These are phyloP conservation scores for Cyprinodon diabolis DNA, from an alignment of 2,797 vertebrate species.

Conservation along the genomic window DNA sequence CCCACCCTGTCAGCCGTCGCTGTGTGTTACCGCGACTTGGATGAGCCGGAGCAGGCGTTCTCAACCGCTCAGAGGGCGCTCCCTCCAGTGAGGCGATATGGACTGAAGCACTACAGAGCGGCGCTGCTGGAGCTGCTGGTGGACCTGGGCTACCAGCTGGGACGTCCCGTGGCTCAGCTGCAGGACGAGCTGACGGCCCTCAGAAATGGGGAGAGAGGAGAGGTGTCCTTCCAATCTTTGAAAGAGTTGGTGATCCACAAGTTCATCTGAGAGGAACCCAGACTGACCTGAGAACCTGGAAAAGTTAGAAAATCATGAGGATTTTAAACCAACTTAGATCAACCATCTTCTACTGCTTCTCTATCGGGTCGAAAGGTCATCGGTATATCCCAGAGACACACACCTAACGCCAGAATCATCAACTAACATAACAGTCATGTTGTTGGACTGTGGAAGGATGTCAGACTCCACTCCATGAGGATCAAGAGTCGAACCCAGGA, in stretches of 20 bases:
- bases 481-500: too few relatives aligned
- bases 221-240: constrained; percentile 73
- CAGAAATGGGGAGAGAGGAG: constrained; percentile 74
- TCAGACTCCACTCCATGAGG: too few relatives aligned
- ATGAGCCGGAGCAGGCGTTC: constrained; percentile 79
- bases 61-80: constrained; percentile 83
- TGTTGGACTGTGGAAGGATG: too few relatives aligned
- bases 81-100: constrained; percentile 69
- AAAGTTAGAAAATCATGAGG: too few relatives aligned
- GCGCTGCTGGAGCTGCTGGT: constrained; percentile 87
- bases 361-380: too few relatives aligned
- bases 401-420: too few relatives aligned
- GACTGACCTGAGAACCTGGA: background rate
- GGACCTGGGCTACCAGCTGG: constrained; percentile 85
- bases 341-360: too few relatives aligned
- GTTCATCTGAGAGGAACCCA: constrained; percentile 65
- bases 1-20: constrained; percentile 85
- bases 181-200: constrained; percentile 83
- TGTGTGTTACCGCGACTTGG: constrained; percentile 89
- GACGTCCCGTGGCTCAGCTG: constrained; percentile 84
- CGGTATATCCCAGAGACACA: too few relatives aligned
- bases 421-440: too few relatives aligned
- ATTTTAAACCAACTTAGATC: too few relatives aligned
- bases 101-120: constrained; percentile 77
- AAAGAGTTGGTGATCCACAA: constrained; percentile 90